Conservation (phyloP, 2,797 vertebrate genomes). For the Notolepis coatsorum region DNA sequence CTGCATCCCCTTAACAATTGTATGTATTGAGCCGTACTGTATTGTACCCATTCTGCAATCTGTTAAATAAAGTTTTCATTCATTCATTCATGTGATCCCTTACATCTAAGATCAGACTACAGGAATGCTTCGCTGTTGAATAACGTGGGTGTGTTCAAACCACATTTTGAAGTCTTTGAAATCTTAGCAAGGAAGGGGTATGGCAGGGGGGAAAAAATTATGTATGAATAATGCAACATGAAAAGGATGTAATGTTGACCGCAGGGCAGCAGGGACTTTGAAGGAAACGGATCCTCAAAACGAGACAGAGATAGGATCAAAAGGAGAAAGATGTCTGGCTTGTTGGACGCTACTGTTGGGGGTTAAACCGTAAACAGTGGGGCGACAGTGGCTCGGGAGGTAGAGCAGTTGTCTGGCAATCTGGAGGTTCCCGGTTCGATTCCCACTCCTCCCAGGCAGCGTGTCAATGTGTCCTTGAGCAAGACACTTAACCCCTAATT, state of each 20-base stretch:
- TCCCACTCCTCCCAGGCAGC: no score
- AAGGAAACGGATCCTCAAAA: constrained; percentile 37
- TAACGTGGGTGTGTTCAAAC: constrained; percentile 18
- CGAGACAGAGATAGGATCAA: constrained; percentile 23
- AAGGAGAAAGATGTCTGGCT: no score
- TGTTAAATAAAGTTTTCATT: no score
- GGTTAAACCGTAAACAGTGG: no score
- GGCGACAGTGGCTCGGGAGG: no score
- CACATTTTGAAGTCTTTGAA: constrained; percentile 23
- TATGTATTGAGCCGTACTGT: no score
- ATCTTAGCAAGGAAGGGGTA: not conserved
- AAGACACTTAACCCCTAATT: no score
- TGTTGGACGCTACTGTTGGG: not conserved
- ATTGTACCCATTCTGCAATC: no score
- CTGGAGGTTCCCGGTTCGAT: no score
- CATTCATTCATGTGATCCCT: not conserved
- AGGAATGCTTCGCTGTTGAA: constrained; percentile 13
- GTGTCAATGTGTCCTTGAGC: no score
- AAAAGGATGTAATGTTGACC: constrained; percentile 59
- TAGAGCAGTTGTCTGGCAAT: no score
- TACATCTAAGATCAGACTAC: constrained; percentile 24
- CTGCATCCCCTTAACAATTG: no score
- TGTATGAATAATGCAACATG: constrained; percentile 57
- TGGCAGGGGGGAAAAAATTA: constrained; percentile 40
- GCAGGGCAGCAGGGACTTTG: constrained; percentile 16